Percentiles rank a stretch among this genome's conserved stretches.
These are phyloP conservation scores for Bagarius yarrelli DNA, from an alignment of 2,113 vertebrate genomes.

Conservation along the genomic window DNA sequence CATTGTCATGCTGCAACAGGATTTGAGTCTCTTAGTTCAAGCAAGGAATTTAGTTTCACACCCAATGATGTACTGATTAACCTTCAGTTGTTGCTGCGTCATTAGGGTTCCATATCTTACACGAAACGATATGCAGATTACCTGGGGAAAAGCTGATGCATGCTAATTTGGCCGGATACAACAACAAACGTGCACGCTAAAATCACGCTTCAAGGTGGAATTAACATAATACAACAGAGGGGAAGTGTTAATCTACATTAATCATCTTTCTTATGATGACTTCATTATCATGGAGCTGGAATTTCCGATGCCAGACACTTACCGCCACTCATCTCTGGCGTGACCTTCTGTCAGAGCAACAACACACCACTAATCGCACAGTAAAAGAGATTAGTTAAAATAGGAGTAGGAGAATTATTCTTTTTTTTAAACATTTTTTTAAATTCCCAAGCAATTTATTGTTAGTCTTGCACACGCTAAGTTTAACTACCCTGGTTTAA, in stretches of 20 bases:
- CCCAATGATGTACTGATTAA: slow-evolving; percentile 8
- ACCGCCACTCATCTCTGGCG: not conserved
- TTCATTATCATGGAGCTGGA: slow-evolving; percentile 26
- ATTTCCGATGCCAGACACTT: not conserved
- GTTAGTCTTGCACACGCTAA: too few species aligned
- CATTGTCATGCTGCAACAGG: too few species aligned
- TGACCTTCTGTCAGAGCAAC: not conserved
- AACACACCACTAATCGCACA: not conserved
- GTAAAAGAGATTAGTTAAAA: not conserved
- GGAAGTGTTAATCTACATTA: slow-evolving; percentile 32
- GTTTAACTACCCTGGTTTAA: too few species aligned
- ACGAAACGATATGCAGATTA: slow-evolving; percentile 27
- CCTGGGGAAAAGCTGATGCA: slow-evolving; percentile 9
- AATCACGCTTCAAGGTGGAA: slow-evolving; percentile 29
- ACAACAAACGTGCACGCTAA: slow-evolving; percentile 20
- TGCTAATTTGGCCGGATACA: slow-evolving; percentile 16
- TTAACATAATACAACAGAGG: slow-evolving; percentile 35
- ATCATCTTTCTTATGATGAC: slow-evolving; percentile 36
- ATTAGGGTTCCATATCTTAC: slow-evolving; percentile 11
- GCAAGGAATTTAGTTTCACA: too few species aligned
- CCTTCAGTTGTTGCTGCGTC: not conserved
- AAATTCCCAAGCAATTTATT: too few species aligned
- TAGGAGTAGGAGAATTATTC: too few species aligned
- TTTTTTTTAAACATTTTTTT: too few species aligned
- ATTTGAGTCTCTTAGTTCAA: too few species aligned